Base-by-base conservation (phyloP, 2,797 vertebrate species). In the Clarias fuscus region DNA sequence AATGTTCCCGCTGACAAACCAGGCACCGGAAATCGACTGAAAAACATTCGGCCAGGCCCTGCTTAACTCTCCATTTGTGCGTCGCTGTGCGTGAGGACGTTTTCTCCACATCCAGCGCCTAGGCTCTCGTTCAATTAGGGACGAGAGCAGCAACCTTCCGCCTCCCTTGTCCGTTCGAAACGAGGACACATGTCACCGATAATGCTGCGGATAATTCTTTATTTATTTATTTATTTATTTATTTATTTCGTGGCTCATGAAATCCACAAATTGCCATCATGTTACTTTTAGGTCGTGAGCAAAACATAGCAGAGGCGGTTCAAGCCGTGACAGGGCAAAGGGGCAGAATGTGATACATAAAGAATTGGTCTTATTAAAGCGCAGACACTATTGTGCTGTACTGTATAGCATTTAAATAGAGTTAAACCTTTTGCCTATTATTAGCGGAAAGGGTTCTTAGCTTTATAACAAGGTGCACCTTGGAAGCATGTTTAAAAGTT, bases 1-100 rank as follows among this genome's bases (percentile, higher is more conserved):
- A 94, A 94, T 94, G 93, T 84, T 91, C 86, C 48, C 68, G 82
- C 77, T 92, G 95, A 94, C 91, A 90, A 93, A 94, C 91, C 89
- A 91, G 89, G 88, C 88, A 91, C 92, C 90, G 81, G 93, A 94
- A 95, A 94, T 94, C 92, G 93, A 91, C 93, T 93, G 87, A 91
- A 93, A 53, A 94, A 91, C 93, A 92, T 94, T 94, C 93, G 89
- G 91, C 87, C 86, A 87, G 82, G 89, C 92, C 89, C 91, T 89
- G 83, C 93, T 94, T 92, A 94, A 93, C 90, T 92, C 91, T 91
- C 90, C 89, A 93, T 94, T 94, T 93, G 89, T 93, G 92, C 87
- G 86, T 84, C 22, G 48, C 75, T 15, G 37, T n/a, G 37, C 20
- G 81, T 8, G n/a, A 68, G 81, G 88, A 86, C 64, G 90, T 91